Conservation (phyloP, 2,888 invertebrate genomes). For the Hipparchia sbordonii region DNA sequence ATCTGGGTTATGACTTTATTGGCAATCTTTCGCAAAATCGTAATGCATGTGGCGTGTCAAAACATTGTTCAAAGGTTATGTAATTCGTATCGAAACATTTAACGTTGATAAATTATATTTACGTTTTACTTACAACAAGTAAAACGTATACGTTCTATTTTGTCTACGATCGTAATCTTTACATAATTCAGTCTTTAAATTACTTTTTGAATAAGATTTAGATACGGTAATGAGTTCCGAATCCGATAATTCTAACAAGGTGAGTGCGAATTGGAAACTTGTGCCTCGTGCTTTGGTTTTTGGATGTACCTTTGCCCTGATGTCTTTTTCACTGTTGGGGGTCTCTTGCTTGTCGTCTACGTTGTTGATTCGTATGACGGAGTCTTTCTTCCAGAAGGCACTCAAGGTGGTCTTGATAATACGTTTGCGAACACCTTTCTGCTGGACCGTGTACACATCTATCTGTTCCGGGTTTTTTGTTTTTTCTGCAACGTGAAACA, state of each 20-base stretch:
- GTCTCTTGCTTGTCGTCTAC: slow-evolving; percentile 87
- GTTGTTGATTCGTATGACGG: slow-evolving; percentile 88
- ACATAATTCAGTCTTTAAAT: slow-evolving; percentile 9
- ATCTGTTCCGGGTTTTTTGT: slow-evolving; percentile 88
- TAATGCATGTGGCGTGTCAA: slow-evolving; percentile 41
- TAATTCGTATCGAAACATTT: slow-evolving; percentile 37
- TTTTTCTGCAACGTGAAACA: slow-evolving; percentile 81
- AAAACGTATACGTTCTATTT: background rate
- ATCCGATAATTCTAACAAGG: slow-evolving; percentile 22
- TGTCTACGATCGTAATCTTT: slow-evolving; percentile 20
- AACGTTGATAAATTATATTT: slow-evolving; percentile 31
- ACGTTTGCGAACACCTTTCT: slow-evolving; percentile 84
- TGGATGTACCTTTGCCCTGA: slow-evolving; percentile 84
- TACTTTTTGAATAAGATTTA: slow-evolving; percentile 17
- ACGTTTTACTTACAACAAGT: slow-evolving; percentile 27
- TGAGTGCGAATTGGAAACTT: slow-evolving; percentile 69
- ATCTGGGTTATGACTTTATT: slow-evolving; percentile 37
- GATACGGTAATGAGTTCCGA: slow-evolving; percentile 25
- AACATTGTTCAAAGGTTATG: slow-evolving; percentile 40
- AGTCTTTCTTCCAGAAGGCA: slow-evolving; percentile 87
- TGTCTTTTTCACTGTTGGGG: slow-evolving; percentile 86
- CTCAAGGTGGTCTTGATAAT: slow-evolving; percentile 84
- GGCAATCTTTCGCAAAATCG: slow-evolving; percentile 38
- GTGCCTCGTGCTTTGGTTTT: slow-evolving; percentile 41
- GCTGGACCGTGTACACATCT: slow-evolving; percentile 85